These are phyloP conservation scores for Andrena minutula DNA, from an alignment of 2,888 invertebrate genomes.

Conservation along the genomic window DNA sequence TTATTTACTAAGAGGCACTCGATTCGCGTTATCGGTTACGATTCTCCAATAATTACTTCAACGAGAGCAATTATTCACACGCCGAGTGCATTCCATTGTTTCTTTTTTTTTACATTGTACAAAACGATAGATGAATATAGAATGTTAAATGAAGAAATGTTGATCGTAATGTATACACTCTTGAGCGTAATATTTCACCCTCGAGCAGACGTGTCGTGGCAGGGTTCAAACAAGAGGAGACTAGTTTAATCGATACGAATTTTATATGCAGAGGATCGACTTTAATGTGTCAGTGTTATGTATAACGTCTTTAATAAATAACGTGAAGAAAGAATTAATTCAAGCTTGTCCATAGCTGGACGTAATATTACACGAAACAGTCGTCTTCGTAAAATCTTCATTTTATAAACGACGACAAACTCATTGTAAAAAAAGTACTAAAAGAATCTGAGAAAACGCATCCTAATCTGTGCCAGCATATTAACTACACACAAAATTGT, in stretches of 20 bases:
- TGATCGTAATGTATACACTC: constrained; percentile 46
- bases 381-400: constrained; percentile 22
- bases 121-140: constrained; percentile 46
- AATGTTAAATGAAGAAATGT: constrained; percentile 36
- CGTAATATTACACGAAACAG: background rate
- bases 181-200: constrained; percentile 27
- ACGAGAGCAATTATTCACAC: background rate
- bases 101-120: constrained; percentile 32
- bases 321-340: constrained; percentile 39
- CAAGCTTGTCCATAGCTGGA: constrained; percentile 19
- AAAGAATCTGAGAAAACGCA: background rate
- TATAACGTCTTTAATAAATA: constrained; percentile 59
- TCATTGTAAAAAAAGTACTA: constrained; percentile 15
- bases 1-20: background rate
- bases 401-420: constrained; percentile 27
- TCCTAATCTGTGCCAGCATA: constrained; percentile 49
- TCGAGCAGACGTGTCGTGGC: background rate
- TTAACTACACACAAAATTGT: background rate
- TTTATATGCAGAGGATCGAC: constrained; percentile 56
- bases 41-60: constrained; percentile 2
- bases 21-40: background rate
- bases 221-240: constrained; percentile 2
- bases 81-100: background rate
- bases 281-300: constrained; percentile 62
- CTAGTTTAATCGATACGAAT: constrained; percentile 54